Evolutionary conservation across 2,113 vertebrate species (phyloP).

Genomic region (Regulus satrapa): DNA sequence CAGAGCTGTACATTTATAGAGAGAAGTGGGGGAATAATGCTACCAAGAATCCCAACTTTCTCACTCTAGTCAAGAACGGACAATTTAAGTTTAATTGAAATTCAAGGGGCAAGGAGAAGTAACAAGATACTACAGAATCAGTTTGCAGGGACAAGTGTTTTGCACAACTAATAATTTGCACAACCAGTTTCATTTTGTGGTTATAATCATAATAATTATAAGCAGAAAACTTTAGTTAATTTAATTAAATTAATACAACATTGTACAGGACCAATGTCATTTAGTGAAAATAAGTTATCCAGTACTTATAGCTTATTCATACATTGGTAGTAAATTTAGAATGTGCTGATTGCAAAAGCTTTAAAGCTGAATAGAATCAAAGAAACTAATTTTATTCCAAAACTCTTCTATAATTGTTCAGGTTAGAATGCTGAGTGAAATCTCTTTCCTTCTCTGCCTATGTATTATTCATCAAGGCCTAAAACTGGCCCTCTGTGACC

Average conservation of each 20-base stretch:
- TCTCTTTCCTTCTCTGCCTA: neutral
- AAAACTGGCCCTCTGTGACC: conserved; percentile 8
- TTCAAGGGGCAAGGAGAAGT: neutral
- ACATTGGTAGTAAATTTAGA: neutral
- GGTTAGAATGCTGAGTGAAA: neutral
- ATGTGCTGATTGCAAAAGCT: neutral
- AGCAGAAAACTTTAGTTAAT: neutral
- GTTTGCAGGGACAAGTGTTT: neutral
- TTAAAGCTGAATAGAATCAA: neutral
- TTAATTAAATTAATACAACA: neutral
- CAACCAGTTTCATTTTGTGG: neutral
- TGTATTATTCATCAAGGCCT: conserved; percentile 14
- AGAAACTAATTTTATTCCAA: neutral
- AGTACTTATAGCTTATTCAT: neutral
- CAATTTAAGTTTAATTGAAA: neutral
- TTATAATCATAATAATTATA: neutral
- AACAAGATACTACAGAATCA: neutral
- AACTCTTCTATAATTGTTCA: neutral
- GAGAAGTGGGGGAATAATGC: neutral
- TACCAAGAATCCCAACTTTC: neutral
- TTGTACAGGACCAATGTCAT: neutral
- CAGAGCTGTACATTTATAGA: neutral
- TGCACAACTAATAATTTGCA: neutral
- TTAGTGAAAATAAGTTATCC: neutral
- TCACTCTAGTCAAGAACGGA: neutral